Percentiles rank a stretch among this genome's conserved stretches.
phyloP scores from a whole-genome alignment of 2,797 vertebrate species.

The Bovichtus diacanthus region DNA sequence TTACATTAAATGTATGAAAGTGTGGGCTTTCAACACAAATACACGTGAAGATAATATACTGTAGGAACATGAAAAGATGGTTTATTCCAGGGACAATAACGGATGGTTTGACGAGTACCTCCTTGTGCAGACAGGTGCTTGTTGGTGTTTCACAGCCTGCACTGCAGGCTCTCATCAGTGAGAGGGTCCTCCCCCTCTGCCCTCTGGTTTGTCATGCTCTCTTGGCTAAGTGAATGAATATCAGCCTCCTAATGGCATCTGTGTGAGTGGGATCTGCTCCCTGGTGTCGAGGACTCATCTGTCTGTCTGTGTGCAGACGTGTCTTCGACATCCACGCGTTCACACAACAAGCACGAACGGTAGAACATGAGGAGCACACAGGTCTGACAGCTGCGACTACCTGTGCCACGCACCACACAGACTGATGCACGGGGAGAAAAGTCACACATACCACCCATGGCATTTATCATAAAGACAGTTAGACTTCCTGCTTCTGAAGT shows the following conservation, averaged over 20 bases:
- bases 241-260: conserved; percentile 64
- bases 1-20: not conserved
- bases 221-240: conserved; percentile 65
- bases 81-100: conserved; percentile 38
- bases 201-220: conserved; percentile 59
- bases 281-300: conserved; percentile 35
- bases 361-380: conserved; percentile 19
- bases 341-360: conserved; percentile 25
- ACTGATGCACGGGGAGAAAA: conserved; percentile 25
- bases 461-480: conserved; percentile 25
- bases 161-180: conserved; percentile 26
- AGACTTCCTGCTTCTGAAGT: conserved; percentile 45
- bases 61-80: conserved; percentile 4
- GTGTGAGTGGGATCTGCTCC: conserved; percentile 49
- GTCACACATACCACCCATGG: not conserved
- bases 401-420: conserved; percentile 5
- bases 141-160: conserved; percentile 46
- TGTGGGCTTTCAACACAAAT: not conserved
- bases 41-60: conserved; percentile 8
- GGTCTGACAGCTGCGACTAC: conserved; percentile 50
- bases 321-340: conserved; percentile 28
- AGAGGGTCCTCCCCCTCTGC: conserved; percentile 35
- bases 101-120: conserved; percentile 32
- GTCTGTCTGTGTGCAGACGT: conserved; percentile 46
- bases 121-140: conserved; percentile 54